Evolutionary conservation across 1,140 invertebrate genomes (phyloP), one percentile per base, ranked within the genome.

Genomic region (Limonius californicus): DNA sequence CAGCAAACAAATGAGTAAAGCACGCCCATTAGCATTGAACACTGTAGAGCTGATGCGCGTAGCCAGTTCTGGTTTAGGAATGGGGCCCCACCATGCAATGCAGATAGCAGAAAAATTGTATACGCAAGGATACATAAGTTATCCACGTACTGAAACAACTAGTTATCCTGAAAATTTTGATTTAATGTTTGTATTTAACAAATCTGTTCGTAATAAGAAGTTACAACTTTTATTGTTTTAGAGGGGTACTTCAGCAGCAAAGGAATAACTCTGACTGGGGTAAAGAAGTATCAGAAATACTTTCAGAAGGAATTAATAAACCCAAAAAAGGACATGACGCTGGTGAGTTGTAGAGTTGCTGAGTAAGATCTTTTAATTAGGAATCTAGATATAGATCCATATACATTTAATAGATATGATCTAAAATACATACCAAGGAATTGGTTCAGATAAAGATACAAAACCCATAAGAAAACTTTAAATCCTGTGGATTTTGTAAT

Each of bases 11-110:
- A 94, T 95, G 74, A 77, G 83, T 0, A 98, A 96, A 75, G 76
- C 86, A 11, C 82, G 93, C 54, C 98, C 98, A 0, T 80, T 86
- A 23, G 97, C 97, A 27, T 81, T 99, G 15, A 99, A 99, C 73
- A 99, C 97, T 0, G 95, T 99, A 0, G 97, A 99, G 77, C 78
- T 99, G 70, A 92, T 99, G 87, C 78, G 94, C 74, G 88, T 96
- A 0, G 95, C 92, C n/a, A 96, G 94, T 78, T 90, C 94, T 30
- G 87, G 92, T 0, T 79, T 99, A 14, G 94, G 94, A 19, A 95
- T 99, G 84, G 91, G 93, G 1, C 96, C 97, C 0, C 95, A 97
- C 75, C 90, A 96, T 77, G 92, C 95, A 0, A 99, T 99, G 96
- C 90, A 94, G 82, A 87, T 95, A 42, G 94, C 94, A 1, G 94